Conservation (phyloP, 2,113 vertebrate species). For the Seriola aureovittata region DNA sequence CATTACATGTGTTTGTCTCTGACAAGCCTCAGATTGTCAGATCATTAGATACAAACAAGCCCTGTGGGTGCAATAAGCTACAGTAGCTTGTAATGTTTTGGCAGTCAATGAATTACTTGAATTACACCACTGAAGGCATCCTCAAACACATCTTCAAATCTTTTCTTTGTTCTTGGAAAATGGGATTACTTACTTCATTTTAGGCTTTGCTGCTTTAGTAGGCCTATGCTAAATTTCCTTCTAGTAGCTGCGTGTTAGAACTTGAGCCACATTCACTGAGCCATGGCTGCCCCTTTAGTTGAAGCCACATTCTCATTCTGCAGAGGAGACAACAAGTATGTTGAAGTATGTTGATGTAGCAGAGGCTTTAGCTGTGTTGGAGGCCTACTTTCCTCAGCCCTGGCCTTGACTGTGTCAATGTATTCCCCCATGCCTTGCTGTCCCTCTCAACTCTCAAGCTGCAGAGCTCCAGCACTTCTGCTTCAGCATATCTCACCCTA, state of each 20-base stretch:
- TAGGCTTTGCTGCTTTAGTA: constrained; percentile 9
- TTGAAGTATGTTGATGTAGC: background rate
- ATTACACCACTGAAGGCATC: constrained; percentile 27
- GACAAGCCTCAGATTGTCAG: constrained; percentile 17
- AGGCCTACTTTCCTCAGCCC: background rate
- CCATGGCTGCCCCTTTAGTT: too few relatives aligned
- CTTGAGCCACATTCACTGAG: background rate
- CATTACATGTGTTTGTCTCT: constrained; percentile 9
- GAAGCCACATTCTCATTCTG: background rate
- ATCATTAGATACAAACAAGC: constrained; percentile 44
- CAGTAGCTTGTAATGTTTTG: constrained; percentile 18
- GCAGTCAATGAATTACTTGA: constrained; percentile 41
- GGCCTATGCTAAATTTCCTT: constrained; percentile 9
- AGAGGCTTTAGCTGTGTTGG: background rate
- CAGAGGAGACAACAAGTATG: background rate
- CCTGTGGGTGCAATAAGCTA: constrained; percentile 20
- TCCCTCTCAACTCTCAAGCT: background rate
- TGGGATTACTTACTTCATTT: constrained; percentile 60
- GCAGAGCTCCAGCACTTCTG: constrained; percentile 3
- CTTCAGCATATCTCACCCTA: background rate
- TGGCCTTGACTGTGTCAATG: background rate
- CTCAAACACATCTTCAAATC: constrained; percentile 23
- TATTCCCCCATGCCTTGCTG: background rate
- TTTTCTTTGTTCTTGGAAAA: constrained; percentile 30
- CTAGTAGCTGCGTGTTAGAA: background rate